phyloP scores from a whole-genome alignment of 2,888 invertebrate species.

The Eupithecia pulchellata region DNA sequence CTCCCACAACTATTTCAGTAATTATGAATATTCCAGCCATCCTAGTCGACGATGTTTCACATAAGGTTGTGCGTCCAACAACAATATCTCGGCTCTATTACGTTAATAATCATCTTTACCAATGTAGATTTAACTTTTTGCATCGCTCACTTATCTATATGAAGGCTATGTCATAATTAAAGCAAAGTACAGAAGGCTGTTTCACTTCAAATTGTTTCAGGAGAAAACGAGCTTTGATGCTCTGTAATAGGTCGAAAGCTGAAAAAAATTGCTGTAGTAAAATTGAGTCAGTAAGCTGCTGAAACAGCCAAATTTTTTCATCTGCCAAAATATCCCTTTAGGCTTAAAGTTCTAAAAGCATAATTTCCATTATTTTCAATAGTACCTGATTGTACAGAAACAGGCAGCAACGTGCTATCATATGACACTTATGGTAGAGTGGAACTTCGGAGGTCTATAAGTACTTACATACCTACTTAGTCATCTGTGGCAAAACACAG shows the following conservation, averaged over 20 bases:
- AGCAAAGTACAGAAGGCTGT: conserved; percentile 47
- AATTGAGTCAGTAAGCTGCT: too few relatives aligned
- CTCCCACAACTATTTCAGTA: conserved; percentile 7
- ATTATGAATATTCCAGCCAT: neutral
- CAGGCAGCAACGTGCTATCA: neutral
- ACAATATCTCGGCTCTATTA: conserved; percentile 39
- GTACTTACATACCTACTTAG: conserved; percentile 3
- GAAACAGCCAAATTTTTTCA: too few relatives aligned
- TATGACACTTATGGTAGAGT: conserved; percentile 11
- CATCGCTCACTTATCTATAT: conserved; percentile 42
- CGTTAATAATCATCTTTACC: conserved; percentile 40
- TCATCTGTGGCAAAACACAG: conserved; percentile 29
- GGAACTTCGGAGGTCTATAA: conserved; percentile 13
- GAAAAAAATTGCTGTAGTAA: too few relatives aligned
- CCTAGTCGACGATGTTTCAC: conserved; percentile 5
- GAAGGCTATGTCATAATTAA: conserved; percentile 58
- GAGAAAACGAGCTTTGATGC: neutral
- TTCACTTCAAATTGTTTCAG: conserved; percentile 4
- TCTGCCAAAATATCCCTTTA: neutral
- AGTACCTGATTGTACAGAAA: neutral
- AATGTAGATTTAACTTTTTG: conserved; percentile 42
- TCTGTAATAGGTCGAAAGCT: neutral
- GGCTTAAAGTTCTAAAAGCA: neutral
- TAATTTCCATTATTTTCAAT: neutral
- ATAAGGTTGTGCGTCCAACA: conserved; percentile 21